Conservation (phyloP, 37 sponge, comb jelly and placozoan genomes). For the Crambe crambe region DNA sequence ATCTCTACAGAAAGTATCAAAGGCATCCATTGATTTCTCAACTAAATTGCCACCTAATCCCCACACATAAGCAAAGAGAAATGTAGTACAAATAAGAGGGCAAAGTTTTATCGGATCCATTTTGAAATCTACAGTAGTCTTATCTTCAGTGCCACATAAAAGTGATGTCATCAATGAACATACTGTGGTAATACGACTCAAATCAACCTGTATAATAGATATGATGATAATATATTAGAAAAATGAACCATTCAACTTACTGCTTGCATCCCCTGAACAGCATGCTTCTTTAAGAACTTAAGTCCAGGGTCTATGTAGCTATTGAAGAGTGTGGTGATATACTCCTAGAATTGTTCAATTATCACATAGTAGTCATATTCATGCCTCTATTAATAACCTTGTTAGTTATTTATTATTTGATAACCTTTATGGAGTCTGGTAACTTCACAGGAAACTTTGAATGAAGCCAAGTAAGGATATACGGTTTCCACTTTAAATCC, state of each 20-base stretch:
- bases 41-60: constrained; percentile 90
- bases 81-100: constrained; percentile 85
- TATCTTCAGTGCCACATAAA: constrained; percentile 49
- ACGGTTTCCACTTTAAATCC: constrained; percentile 91
- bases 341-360: constrained; percentile 48
- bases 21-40: constrained; percentile 86
- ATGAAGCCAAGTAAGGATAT: constrained; percentile 88
- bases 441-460: constrained; percentile 64
- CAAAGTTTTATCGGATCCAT: constrained; percentile 81
- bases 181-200: constrained; percentile 77
- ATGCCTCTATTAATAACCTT: background rate
- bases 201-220: constrained; percentile 65
- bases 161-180: constrained; percentile 81
- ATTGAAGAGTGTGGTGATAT: constrained; percentile 80
- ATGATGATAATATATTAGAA: background rate
- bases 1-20: constrained; percentile 90
- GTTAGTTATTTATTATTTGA: too few species aligned
- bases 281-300: constrained; percentile 86
- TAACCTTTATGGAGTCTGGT: constrained; percentile 77
- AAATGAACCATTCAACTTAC: constrained; percentile 38
- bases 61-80: constrained; percentile 95
- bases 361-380: background rate
- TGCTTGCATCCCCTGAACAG: constrained; percentile 81
- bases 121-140: constrained; percentile 56
- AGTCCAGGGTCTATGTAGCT: constrained; percentile 86